Percentiles rank a stretch among this genome's conserved stretches.
Evolutionary conservation across 2,113 vertebrate genomes (phyloP).

Genomic region (Albula glossodonta): DNA sequence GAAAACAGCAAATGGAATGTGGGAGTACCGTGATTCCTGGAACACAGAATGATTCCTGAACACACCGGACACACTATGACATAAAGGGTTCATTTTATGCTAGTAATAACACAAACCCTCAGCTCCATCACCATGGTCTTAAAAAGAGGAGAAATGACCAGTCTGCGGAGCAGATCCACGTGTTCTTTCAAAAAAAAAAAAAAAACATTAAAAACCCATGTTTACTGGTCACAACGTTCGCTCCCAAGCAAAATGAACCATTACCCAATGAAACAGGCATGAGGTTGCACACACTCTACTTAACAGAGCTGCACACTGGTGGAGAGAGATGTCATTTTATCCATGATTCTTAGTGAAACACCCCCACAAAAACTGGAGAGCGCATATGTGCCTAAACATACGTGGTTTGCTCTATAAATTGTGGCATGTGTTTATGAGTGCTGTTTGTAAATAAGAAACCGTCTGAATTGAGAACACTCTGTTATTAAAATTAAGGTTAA

Average conservation of each 20-base stretch:
- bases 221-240: neutral
- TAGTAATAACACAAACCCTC: too few relatives aligned
- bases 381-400: neutral
- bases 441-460: neutral
- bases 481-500: neutral
- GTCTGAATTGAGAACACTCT: neutral
- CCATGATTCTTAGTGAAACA: too few relatives aligned
- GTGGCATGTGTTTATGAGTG: neutral
- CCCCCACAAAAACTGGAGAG: too few relatives aligned
- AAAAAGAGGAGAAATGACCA: too few relatives aligned
- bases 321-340: neutral
- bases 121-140: too few relatives aligned
- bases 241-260: neutral
- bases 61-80: too few relatives aligned
- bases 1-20: too few relatives aligned
- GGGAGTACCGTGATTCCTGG: too few relatives aligned
- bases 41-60: too few relatives aligned
- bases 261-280: neutral
- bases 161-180: too few relatives aligned
- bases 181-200: too few relatives aligned
- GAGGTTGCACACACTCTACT: neutral
- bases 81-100: too few relatives aligned
- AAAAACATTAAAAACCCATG: neutral
- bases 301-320: neutral
- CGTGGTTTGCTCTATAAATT: neutral